phyloP scores from a whole-genome alignment of 2,888 invertebrate genomes.

The Baccha elongata region DNA sequence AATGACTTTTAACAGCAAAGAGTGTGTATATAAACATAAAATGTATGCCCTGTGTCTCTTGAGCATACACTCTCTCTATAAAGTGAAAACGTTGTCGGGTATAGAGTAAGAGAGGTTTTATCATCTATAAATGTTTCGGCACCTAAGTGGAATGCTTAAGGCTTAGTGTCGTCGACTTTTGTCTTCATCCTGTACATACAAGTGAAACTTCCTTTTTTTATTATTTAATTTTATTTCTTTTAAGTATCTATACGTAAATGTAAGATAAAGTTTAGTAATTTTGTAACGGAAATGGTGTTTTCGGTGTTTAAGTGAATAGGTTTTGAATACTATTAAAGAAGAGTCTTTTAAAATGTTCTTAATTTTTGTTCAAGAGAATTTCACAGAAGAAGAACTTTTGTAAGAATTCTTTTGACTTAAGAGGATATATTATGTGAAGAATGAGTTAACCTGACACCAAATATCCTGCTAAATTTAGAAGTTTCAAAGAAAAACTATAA shows the following conservation, averaged over 20 bases:
- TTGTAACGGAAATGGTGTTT: conserved; percentile 8
- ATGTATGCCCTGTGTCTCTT: too few species aligned
- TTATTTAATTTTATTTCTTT: conserved; percentile 44
- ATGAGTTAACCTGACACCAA: too few species aligned
- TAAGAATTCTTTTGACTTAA: not conserved
- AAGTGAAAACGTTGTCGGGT: too few species aligned
- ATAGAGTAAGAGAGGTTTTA: conserved; percentile 32
- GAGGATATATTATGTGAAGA: too few species aligned
- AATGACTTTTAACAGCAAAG: conserved; percentile 45
- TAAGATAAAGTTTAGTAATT: conserved; percentile 46
- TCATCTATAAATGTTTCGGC: conserved; percentile 59
- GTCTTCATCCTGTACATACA: conserved; percentile 23
- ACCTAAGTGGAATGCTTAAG: conserved; percentile 62
- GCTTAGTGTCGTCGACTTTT: conserved; percentile 27
- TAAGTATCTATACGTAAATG: conserved; percentile 45
- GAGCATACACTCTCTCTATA: too few species aligned
- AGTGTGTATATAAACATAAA: conserved; percentile 9
- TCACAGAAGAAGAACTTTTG: not conserved
- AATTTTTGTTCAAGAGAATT: not conserved
- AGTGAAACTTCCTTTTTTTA: conserved; percentile 41
- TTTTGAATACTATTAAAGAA: not conserved
- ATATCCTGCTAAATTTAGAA: not conserved
- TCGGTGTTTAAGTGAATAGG: not conserved
- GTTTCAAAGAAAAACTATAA: not conserved
- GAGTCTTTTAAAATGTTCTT: not conserved